These are phyloP conservation scores for Drosophila repletoides DNA, from an alignment of 1,140 invertebrate species.

Conservation along the genomic window DNA sequence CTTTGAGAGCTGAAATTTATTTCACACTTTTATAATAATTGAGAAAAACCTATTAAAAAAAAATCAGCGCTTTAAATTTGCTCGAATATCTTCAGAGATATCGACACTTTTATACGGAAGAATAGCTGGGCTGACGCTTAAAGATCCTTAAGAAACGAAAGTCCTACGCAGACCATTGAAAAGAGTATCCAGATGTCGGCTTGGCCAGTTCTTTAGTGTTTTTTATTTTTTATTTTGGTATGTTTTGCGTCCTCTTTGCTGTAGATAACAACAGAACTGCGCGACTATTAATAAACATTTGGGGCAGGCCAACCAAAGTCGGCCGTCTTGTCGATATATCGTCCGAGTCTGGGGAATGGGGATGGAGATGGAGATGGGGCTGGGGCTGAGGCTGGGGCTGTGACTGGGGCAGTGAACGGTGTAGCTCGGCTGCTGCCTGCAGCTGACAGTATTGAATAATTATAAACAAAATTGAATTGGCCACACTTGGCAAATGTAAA, in stretches of 20 bases:
- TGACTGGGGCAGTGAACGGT: conserved; percentile 5
- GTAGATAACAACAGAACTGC: conserved; percentile 64
- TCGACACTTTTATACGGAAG: too few species aligned
- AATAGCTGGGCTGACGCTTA: too few species aligned
- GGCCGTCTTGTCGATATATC: conserved; percentile 67
- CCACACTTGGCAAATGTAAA: conserved; percentile 43
- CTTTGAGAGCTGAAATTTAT: too few species aligned
- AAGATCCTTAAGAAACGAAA: too few species aligned
- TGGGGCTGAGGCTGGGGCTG: not conserved
- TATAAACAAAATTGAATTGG: conserved; percentile 67
- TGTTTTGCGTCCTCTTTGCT: conserved; percentile 44
- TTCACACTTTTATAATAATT: too few species aligned
- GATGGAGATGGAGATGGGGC: not conserved
- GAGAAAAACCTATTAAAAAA: too few species aligned
- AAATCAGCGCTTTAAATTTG: too few species aligned
- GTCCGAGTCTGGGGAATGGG: not conserved
- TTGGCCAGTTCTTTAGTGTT: conserved; percentile 1
- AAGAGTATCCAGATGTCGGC: too few species aligned
- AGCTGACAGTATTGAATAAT: conserved; percentile 72
- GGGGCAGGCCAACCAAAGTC: conserved; percentile 62
- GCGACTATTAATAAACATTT: conserved; percentile 75
- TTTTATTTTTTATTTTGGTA: conserved; percentile 19
- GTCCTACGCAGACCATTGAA: too few species aligned
- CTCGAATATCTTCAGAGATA: too few species aligned
- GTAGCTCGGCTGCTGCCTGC: conserved; percentile 16